phyloP scores from a whole-genome alignment of 2,113 vertebrate genomes.

The Anolis sagrei region DNA sequence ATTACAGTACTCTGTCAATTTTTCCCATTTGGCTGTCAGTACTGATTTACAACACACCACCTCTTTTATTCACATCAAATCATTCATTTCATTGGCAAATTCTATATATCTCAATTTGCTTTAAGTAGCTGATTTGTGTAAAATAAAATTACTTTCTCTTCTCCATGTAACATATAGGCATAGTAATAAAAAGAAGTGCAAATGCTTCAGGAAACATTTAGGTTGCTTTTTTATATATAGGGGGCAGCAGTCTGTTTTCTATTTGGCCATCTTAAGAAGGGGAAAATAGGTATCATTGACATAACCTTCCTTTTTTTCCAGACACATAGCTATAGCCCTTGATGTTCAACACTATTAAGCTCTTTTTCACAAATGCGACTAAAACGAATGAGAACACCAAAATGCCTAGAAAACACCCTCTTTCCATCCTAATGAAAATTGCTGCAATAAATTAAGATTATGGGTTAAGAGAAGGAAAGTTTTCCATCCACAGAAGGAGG shows the following conservation, averaged over 20 bases:
- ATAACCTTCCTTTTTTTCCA: slow-evolving; percentile 32
- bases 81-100: slow-evolving; percentile 88
- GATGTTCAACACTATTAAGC: background rate
- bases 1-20: slow-evolving; percentile 95
- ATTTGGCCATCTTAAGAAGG: slow-evolving; percentile 37
- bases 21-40: slow-evolving; percentile 87
- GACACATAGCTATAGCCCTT: background rate
- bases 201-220: slow-evolving; percentile 27
- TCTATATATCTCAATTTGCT: slow-evolving; percentile 88
- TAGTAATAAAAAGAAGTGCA: slow-evolving; percentile 49
- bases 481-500: too few species aligned
- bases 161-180: slow-evolving; percentile 70
- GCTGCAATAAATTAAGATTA: too few species aligned
- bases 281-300: slow-evolving; percentile 13
- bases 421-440: background rate
- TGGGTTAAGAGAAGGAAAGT: too few species aligned
- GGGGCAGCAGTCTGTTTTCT: background rate
- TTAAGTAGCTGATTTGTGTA: slow-evolving; percentile 88
- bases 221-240: slow-evolving; percentile 54
- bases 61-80: slow-evolving; percentile 88
- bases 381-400: background rate
- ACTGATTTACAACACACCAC: slow-evolving; percentile 85
- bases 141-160: slow-evolving; percentile 83
- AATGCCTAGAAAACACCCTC: background rate
- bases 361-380: background rate